Evolutionary conservation across 2,888 invertebrate genomes (phyloP).

Genomic region (Leptinotarsa rubiginosa): DNA sequence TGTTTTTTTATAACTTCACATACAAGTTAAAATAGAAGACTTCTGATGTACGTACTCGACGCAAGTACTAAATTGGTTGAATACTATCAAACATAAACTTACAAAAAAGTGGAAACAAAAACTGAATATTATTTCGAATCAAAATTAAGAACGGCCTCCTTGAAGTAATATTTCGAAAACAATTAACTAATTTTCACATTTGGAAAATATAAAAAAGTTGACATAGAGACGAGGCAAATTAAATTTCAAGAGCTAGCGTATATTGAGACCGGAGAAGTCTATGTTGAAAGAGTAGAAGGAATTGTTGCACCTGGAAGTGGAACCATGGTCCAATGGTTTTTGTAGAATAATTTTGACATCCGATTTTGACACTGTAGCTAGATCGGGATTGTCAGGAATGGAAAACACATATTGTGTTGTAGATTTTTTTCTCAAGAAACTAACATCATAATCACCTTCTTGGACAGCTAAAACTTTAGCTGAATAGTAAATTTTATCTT

Average conservation of each 20-base stretch:
- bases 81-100: not conserved
- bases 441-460: conserved; percentile 21
- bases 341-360: not conserved
- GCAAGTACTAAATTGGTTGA: not conserved
- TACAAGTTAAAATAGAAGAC: not conserved
- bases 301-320: not conserved
- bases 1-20: conserved; percentile 1
- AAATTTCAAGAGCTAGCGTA: conserved; percentile 1
- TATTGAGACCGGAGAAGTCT: conserved; percentile 17
- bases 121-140: conserved; percentile 8
- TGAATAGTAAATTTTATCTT: conserved; percentile 24
- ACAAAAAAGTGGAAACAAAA: not conserved
- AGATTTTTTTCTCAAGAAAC: conserved; percentile 21
- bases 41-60: not conserved
- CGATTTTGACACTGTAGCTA: not conserved
- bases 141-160: conserved; percentile 13
- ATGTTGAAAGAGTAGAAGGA: conserved; percentile 21
- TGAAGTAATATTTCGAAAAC: not conserved
- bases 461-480: conserved; percentile 19
- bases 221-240: not conserved
- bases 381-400: conserved; percentile 10
- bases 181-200: not conserved
- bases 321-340: conserved; percentile 2
- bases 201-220: not conserved
- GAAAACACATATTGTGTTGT: conserved; percentile 22